phyloP scores from a whole-genome alignment of 1,140 invertebrate species.

The Magallana angulata region DNA sequence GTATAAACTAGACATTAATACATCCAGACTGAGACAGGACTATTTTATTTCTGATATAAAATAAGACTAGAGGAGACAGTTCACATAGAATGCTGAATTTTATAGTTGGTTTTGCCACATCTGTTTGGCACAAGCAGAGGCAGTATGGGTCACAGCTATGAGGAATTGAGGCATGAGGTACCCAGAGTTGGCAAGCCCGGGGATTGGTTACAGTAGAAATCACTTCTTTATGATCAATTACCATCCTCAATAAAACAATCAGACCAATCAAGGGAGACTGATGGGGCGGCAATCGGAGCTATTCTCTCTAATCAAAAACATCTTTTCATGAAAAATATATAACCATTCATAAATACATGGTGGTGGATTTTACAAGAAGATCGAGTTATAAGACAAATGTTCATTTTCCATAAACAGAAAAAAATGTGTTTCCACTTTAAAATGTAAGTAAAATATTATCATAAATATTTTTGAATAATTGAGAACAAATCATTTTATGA shows the following conservation, averaged over 20 bases:
- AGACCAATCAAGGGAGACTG: constrained; percentile 29
- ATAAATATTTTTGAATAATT: no score
- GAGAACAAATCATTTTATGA: no score
- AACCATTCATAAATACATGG: not conserved
- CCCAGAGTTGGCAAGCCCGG: not conserved
- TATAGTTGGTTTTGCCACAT: constrained; percentile 31
- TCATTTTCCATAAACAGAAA: no score
- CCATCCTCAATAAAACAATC: constrained; percentile 30
- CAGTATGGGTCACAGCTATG: constrained; percentile 17
- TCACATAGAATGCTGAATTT: constrained; percentile 20
- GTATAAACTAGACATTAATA: constrained; percentile 34
- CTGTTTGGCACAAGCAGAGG: not conserved
- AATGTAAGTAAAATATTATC: no score
- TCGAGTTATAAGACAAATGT: no score
- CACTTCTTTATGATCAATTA: constrained; percentile 35
- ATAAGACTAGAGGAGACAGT: constrained; percentile 28
- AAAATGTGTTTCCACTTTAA: no score
- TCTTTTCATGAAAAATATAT: not conserved
- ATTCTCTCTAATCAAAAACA: constrained; percentile 20
- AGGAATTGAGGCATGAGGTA: constrained; percentile 8
- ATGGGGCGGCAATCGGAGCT: constrained; percentile 22
- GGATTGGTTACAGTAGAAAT: constrained; percentile 10
- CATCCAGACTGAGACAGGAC: not conserved
- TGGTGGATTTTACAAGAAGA: no score
- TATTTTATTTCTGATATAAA: constrained; percentile 22